Percentiles rank a stretch among this genome's conserved stretches.
Conservation (phyloP, 2,888 invertebrate genomes). For the Aphrophora alni region DNA sequence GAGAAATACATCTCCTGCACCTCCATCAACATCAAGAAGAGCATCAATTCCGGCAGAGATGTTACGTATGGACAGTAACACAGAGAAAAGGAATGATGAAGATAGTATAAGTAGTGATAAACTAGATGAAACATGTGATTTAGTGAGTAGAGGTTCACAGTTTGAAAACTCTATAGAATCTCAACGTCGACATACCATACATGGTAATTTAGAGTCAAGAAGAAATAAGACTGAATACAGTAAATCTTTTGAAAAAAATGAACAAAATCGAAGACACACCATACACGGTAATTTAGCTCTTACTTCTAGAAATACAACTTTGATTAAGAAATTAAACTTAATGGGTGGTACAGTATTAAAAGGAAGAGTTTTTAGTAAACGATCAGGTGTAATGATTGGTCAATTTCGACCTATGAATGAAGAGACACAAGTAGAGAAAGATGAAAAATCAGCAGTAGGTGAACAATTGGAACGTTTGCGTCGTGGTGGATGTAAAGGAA, state of each 20-base stretch:
- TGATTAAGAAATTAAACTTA: conserved; percentile 29
- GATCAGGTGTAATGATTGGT: conserved; percentile 43
- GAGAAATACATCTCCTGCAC: conserved; percentile 23
- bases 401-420: conserved; percentile 45
- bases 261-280: conserved; percentile 32
- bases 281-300: conserved; percentile 28
- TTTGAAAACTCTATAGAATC: conserved; percentile 14
- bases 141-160: background rate
- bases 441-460: conserved; percentile 32
- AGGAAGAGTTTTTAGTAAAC: conserved; percentile 34
- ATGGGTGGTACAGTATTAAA: conserved; percentile 34
- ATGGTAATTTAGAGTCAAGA: conserved; percentile 20
- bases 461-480: conserved; percentile 39
- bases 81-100: conserved; percentile 13
- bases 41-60: conserved; percentile 41
- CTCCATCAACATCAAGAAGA: conserved; percentile 24
- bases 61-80: background rate
- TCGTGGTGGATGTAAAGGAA: conserved; percentile 49
- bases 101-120: conserved; percentile 26
- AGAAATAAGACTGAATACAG: conserved; percentile 20
- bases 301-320: background rate
- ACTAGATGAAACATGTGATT: conserved; percentile 17
- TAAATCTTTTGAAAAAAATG: conserved; percentile 20
- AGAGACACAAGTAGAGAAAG: conserved; percentile 38
- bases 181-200: conserved; percentile 26